Percentiles rank a stretch among this genome's conserved stretches.
These are phyloP conservation scores for Anoplophora glabripennis DNA, from an alignment of 1,140 invertebrate species.

Conservation along the genomic window DNA sequence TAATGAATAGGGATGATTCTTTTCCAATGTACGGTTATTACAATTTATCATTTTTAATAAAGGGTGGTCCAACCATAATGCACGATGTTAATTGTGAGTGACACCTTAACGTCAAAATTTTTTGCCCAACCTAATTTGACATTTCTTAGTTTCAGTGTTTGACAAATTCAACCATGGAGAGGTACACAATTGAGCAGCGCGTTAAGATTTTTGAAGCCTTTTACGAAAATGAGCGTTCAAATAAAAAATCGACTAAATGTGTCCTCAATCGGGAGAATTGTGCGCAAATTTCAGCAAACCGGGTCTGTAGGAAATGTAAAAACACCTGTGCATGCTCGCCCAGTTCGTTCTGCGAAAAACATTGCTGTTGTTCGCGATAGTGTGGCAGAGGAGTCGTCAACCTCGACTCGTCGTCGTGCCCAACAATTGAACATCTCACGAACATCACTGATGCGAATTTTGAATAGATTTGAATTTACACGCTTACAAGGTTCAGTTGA, in stretches of 20 bases:
- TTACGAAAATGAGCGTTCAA: conserved; percentile 2
- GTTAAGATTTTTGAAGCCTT: conserved; percentile 1
- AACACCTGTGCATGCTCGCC: neutral
- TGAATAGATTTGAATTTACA: too few species aligned
- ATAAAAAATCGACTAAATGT: neutral
- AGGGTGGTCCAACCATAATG: too few species aligned
- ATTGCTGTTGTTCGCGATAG: conserved; percentile 6
- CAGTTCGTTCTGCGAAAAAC: conserved; percentile 1
- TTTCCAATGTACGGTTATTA: too few species aligned
- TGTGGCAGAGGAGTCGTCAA: too few species aligned
- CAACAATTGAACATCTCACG: too few species aligned
- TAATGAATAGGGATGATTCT: too few species aligned
- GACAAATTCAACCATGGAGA: conserved; percentile 3
- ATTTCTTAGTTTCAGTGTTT: neutral
- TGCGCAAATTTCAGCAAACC: neutral
- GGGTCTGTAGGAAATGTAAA: neutral
- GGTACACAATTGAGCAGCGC: conserved; percentile 2
- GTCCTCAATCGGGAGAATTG: conserved; percentile 1
- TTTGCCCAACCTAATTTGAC: neutral
- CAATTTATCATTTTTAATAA: too few species aligned
- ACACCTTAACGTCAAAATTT: neutral
- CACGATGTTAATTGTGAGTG: too few species aligned
- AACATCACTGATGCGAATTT: too few species aligned
- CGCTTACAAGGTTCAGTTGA: too few species aligned
- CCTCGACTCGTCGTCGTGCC: too few species aligned